Evolutionary conservation across 2,888 invertebrate genomes (phyloP), one percentile per base, ranked within the genome.

Genomic region (Callyntrura guangdongensis): DNA sequence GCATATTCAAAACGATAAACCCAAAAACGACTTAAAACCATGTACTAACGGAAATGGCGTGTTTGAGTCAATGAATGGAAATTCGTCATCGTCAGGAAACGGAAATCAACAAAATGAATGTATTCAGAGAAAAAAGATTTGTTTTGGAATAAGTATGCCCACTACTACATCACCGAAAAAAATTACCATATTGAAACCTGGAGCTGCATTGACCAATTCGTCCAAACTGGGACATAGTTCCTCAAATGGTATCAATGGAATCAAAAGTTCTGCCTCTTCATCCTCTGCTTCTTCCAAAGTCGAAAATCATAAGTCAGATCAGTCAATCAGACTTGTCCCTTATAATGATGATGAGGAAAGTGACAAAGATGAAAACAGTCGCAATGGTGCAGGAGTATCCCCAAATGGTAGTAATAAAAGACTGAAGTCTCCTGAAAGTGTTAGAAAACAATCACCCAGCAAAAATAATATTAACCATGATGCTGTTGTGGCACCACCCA

Each of bases 261-360:
- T 11, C 14, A 79, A 53, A 11, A 64, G 20, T 20, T 11, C 56
- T 12, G 20, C 25, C 20, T 25, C 67, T 5, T 59, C 83, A 11
- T 61, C 89, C 9, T 61, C 72, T n/a, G 9, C 61, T 0, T 27
- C 84, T 9, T 53, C 83, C 17, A n/a, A 17, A 47, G 14, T 82
- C 25, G 72, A 56, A 22, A 69, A 20, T 20, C 47, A 22, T 8
- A 79, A 53, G 45, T 27, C 67, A 45, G 69, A 79, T 20, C 53
- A 87, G n/a, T 4, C 87, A 12, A 53, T 92, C 0, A 84, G 85
- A 27, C 67, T 92, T 22, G 92, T 92, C 1, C 92, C 92, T 11
- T 91, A 92, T 77, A 86, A 91, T 53, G 90, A 91, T 47, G 88
- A 90, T 45, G 92, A 92, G 17, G 92, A 92, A 67, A 85, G 88